Base-by-base conservation (phyloP, 2,797 vertebrate species). In the Centropyge bicolor region DNA sequence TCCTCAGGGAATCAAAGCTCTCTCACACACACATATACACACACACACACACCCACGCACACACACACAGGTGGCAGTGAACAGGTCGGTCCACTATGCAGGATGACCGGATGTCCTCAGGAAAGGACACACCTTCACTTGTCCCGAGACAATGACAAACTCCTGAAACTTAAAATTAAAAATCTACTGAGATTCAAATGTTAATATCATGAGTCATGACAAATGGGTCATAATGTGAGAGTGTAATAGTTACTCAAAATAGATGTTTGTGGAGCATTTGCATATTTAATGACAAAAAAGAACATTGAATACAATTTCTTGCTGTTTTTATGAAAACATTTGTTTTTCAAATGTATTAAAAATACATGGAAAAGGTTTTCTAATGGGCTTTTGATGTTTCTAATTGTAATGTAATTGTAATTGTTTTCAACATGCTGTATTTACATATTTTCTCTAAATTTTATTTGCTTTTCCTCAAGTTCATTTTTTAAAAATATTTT, bases 21-120 rank as follows among this genome's bases (percentile, higher is more conserved):
- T n/a, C 40, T 48, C 55, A 70, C 64, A 67, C 52, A 46, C 64
- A 67, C 57, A 41, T 38, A 80, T 46, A 66, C 22, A 72, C 52
- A 48, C 59, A 72, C 55, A 62, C 63, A 69, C 55, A 76, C 64
- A 77, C 74, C 49, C 71, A 46, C 45, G 61, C 46, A 54, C 35
- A 65, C 59, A 83, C 41, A 74, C 64, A 77, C 41, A 70, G 22
- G 66, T 72, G 64, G 46, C 56, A 48, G 16, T 59, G 75, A 90
- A 91, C 90, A 77, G 91, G 89, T 90, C 76, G 5, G 41, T 81
- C 83, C 82, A 84, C 84, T 83, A 43, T 74, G 63, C 43, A 81
- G 55, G 61, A 59, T 52, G 71, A 68, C 54, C 61, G 2, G 19
- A 22, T 43, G 70, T 55, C 38, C 61, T 45, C 27, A 67, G 38